Evolutionary conservation across 2,888 invertebrate species (phyloP).

Genomic region (Eulithis testata): DNA sequence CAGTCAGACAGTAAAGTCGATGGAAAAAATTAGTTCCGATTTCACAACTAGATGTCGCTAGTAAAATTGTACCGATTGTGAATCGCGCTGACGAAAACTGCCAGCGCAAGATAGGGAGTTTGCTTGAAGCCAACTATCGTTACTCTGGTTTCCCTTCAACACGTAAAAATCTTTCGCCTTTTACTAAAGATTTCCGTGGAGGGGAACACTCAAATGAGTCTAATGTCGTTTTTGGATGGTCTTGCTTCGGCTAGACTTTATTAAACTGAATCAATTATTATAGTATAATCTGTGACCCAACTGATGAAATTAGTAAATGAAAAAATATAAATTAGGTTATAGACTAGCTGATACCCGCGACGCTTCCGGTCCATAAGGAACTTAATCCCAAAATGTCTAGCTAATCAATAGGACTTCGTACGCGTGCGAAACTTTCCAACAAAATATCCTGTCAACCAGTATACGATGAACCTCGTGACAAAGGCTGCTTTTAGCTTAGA

Average conservation of each 20-base stretch:
- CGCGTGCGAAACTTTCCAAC: too few relatives aligned
- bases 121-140: neutral
- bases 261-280: neutral
- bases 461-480: too few relatives aligned
- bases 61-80: conserved; percentile 4
- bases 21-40: conserved; percentile 1
- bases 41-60: conserved; percentile 23
- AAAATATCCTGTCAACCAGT: too few relatives aligned
- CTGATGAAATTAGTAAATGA: too few relatives aligned
- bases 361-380: too few relatives aligned
- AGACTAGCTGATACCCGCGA: too few relatives aligned
- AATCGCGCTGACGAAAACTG: conserved; percentile 21
- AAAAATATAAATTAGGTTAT: too few relatives aligned
- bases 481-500: too few relatives aligned
- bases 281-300: too few relatives aligned
- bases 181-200: conserved; percentile 92
- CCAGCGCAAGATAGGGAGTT: neutral
- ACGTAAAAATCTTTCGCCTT: conserved; percentile 91
- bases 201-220: conserved; percentile 90
- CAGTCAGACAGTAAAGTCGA: too few relatives aligned
- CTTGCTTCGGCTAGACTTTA: conserved; percentile 11
- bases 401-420: too few relatives aligned
- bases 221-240: conserved; percentile 56
- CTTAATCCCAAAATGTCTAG: too few relatives aligned
- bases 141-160: conserved; percentile 87